Conservation (phyloP, 2,888 invertebrate genomes). For the Stomorhina lunata region DNA sequence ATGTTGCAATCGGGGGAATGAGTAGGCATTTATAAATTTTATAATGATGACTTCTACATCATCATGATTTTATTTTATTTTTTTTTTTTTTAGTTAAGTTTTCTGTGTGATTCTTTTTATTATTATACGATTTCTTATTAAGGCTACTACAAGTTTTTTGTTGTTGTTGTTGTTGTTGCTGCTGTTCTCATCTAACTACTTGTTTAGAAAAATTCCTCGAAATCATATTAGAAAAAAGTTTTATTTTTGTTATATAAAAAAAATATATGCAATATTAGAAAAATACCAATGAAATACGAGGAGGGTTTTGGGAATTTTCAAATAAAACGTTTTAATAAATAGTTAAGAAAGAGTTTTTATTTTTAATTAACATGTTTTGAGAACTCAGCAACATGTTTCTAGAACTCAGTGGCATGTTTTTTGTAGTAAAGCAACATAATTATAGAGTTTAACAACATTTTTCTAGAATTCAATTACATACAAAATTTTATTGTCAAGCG, state of each 20-base stretch:
- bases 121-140: slow-evolving; percentile 50
- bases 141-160: slow-evolving; percentile 54
- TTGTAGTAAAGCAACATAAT: background rate
- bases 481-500: no score
- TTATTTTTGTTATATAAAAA: background rate
- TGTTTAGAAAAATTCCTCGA: slow-evolving; percentile 48
- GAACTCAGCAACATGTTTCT: no score
- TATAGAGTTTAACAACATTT: no score
- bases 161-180: slow-evolving; percentile 5
- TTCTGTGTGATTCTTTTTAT: background rate
- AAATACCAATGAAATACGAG: slow-evolving; percentile 18
- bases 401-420: background rate
- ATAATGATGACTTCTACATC: slow-evolving; percentile 58
- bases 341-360: no score
- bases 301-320: background rate
- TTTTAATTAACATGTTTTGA: background rate
- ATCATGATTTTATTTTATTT: background rate
- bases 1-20: slow-evolving; percentile 53
- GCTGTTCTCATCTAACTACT: slow-evolving; percentile 8
- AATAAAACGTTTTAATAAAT: background rate
- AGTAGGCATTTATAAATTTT: slow-evolving; percentile 56
- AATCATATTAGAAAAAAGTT: slow-evolving; percentile 21
- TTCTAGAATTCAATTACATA: no score
- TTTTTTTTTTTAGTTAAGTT: background rate
- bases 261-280: background rate